Evolutionary conservation across 1,140 invertebrate genomes (phyloP), one percentile per base, ranked within the genome.

Genomic region (Lordiphosa stackelbergi): DNA sequence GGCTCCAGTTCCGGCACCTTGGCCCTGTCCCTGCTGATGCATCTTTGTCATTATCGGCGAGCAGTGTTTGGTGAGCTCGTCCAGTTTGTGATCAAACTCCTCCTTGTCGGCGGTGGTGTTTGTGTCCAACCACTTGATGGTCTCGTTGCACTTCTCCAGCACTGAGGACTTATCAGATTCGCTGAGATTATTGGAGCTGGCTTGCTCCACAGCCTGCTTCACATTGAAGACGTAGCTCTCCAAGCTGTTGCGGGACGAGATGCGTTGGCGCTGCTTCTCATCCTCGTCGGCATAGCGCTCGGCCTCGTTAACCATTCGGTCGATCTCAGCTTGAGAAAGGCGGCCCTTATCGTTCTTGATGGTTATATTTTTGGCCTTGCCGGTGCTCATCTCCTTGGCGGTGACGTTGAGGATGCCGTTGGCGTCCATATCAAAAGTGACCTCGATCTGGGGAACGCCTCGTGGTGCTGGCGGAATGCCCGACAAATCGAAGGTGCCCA

Each of bases 331-430:
- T 77, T 96, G 94, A 6, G 90, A 91, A 3, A 95, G 88, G 52
- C 95, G 90, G 35, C 94, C 94, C 78, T 95, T 95, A 85, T 96
- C 94, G 78, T 96, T 96, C 24, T 93, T 95, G 60, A 96, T 95
- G 10, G 93, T 94, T 66, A 96, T 95, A 78, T 95, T 94, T 90
- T 91, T 53, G 87, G 90, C 40, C 91, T 88, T 90, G 4, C 90
- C 90, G 0, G 90, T 90, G 48, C 89, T 89, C 57, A 87, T 89
- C 69, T 92, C 90, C 55, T 89, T 89, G 13, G 91, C 91, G 0
- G 91, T 90, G 5, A 94, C 93, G 70, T 91, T 92, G 40, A 91
- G 60, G 53, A 92, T 92, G 22, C 91, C 91, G 62, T 92, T 91
- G 10, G 90, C 90, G 69, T 92, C 91, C 57, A 91, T 70, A 70